These are phyloP conservation scores for Stenotaenia linearis DNA, from an alignment of 2,888 invertebrate genomes.

Conservation along the genomic window DNA sequence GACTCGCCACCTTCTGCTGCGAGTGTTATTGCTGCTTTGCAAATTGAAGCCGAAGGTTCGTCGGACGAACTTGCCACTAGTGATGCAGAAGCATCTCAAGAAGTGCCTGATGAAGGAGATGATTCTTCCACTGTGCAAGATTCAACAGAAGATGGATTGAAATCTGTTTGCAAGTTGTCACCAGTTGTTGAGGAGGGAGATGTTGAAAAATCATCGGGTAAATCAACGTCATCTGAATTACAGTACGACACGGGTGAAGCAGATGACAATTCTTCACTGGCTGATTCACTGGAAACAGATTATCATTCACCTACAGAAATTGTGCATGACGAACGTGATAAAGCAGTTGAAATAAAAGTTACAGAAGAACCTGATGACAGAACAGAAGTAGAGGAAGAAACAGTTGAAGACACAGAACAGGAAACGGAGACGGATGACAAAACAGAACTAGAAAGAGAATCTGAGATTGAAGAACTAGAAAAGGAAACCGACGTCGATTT, in stretches of 20 bases:
- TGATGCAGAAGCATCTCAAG: neutral
- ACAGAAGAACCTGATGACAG: too few species aligned
- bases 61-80: neutral
- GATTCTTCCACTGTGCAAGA: neutral
- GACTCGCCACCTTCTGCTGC: neutral
- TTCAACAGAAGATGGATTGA: conserved; percentile 15
- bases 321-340: conserved; percentile 26
- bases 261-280: neutral
- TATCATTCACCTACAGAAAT: neutral
- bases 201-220: neutral
- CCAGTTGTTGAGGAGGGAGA: conserved; percentile 5
- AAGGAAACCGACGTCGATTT: too few species aligned
- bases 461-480: neutral
- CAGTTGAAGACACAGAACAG: too few species aligned
- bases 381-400: too few species aligned
- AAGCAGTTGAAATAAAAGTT: neutral
- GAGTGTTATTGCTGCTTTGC: neutral
- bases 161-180: neutral
- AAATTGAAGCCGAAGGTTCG: neutral
- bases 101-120: neutral
- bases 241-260: neutral
- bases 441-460: too few species aligned
- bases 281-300: neutral
- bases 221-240: neutral
- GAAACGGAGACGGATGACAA: too few species aligned